These are phyloP conservation scores for Nipponia nippon DNA, from an alignment of 2,113 vertebrate genomes.

Conservation along the genomic window DNA sequence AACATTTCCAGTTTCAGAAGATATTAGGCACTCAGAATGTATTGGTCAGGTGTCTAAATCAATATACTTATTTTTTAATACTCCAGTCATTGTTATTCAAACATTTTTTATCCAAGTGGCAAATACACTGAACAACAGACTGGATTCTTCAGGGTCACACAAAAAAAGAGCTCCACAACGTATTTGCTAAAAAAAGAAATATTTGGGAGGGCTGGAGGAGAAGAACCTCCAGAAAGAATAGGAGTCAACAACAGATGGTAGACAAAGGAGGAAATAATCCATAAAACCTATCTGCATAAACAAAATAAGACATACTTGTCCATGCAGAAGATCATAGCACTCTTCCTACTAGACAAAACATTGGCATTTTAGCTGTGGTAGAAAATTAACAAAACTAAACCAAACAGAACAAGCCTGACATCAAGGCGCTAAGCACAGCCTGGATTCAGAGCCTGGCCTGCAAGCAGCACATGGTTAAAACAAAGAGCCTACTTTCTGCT, in stretches of 20 bases:
- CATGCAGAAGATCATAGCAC: neutral
- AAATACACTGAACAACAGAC: neutral
- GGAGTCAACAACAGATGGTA: conserved; percentile 1
- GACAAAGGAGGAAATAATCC: conserved; percentile 15
- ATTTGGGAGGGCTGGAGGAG: neutral
- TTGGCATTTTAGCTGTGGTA: neutral
- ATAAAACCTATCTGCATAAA: neutral
- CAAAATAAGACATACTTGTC: conserved; percentile 17
- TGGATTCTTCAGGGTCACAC: neutral
- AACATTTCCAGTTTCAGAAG: neutral
- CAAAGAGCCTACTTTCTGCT: neutral
- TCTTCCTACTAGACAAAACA: conserved; percentile 31
- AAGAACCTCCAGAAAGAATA: neutral
- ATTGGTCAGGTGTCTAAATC: neutral
- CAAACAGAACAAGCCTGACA: neutral
- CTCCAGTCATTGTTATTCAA: neutral
- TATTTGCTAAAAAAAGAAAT: neutral
- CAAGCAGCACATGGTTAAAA: neutral
- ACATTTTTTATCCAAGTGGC: neutral
- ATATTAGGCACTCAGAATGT: neutral
- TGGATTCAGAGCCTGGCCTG: neutral
- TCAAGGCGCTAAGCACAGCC: neutral
- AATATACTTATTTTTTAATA: neutral
- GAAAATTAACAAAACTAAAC: conserved; percentile 13
- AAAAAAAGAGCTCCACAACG: neutral